Conservation (phyloP, 2,888 invertebrate species). For the Phanerotoma sp. region DNA sequence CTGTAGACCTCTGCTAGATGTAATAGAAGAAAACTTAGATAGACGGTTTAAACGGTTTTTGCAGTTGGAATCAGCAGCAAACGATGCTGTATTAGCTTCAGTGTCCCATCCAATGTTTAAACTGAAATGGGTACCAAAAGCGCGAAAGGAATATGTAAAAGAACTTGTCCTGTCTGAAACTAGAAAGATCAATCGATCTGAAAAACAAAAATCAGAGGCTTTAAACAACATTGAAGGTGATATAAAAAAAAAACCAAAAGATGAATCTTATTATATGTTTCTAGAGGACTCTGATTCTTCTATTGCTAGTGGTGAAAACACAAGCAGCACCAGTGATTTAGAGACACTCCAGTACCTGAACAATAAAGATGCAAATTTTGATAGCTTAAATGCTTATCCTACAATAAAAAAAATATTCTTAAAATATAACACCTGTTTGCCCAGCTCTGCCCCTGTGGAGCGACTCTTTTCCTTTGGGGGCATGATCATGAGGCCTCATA, state of each 20-base stretch:
- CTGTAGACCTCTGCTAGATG: conserved; percentile 5
- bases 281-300: conserved; percentile 6
- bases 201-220: conserved; percentile 5
- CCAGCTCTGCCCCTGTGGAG: conserved; percentile 32
- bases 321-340: conserved; percentile 11
- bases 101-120: conserved; percentile 16
- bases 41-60: conserved; percentile 12
- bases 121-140: conserved; percentile 25
- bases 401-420: conserved; percentile 29
- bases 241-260: neutral
- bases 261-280: neutral
- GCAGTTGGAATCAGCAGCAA: conserved; percentile 10
- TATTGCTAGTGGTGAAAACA: neutral
- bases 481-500: too few species aligned
- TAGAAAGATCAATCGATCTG: conserved; percentile 9
- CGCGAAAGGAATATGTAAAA: conserved; percentile 11
- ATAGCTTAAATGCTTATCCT: conserved; percentile 23
- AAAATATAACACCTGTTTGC: conserved; percentile 29
- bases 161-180: conserved; percentile 7
- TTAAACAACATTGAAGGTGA: neutral
- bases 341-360: conserved; percentile 23
- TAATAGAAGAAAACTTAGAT: conserved; percentile 16
- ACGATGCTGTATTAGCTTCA: conserved; percentile 16
- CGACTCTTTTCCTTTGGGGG: conserved; percentile 23
- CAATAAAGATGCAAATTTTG: conserved; percentile 16